A percentile compares a stretch with the other conserved stretches of the same genome.
Conservation (phyloP, 1,140 invertebrate genomes). For the Drosophila bifasciata region DNA sequence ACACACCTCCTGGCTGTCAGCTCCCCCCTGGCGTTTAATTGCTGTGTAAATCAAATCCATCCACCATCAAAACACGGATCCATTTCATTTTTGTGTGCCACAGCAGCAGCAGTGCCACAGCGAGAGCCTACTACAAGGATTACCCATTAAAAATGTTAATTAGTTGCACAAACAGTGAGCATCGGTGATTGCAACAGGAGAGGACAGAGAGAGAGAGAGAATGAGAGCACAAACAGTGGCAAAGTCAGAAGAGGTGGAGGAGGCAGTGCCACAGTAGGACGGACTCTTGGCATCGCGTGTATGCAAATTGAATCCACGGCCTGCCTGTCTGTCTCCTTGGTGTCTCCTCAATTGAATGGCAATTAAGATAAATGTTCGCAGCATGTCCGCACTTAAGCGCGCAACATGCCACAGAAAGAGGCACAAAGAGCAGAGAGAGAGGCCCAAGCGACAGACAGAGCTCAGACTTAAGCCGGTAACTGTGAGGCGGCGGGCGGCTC, state of each 20-base stretch:
- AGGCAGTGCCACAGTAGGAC: slow-evolving; percentile 1
- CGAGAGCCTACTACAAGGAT: slow-evolving; percentile 57
- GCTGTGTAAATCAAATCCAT: slow-evolving; percentile 68
- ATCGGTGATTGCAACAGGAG: slow-evolving; percentile 61
- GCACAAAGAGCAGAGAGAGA: background rate
- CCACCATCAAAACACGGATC: slow-evolving; percentile 45
- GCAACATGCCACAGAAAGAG: slow-evolving; percentile 29
- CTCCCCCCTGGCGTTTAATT: slow-evolving; percentile 42
- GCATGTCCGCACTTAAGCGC: slow-evolving; percentile 74
- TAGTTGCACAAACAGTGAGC: slow-evolving; percentile 81
- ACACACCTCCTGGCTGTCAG: too few relatives aligned
- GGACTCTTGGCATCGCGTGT: slow-evolving; percentile 37
- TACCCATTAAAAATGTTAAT: slow-evolving; percentile 82
- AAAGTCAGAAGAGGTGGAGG: background rate
- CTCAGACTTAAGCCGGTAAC: slow-evolving; percentile 10
- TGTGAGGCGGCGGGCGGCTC: slow-evolving; percentile 24
- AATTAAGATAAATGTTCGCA: slow-evolving; percentile 81
- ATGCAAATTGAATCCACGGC: slow-evolving; percentile 70
- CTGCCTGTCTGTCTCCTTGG: slow-evolving; percentile 32
- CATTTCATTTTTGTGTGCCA: slow-evolving; percentile 61
- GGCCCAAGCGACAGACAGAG: background rate
- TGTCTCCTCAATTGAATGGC: slow-evolving; percentile 76
- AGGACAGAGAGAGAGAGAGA: background rate
- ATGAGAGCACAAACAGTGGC: slow-evolving; percentile 1
- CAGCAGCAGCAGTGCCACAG: slow-evolving; percentile 19